These are phyloP conservation scores for Callipepla californica DNA, from an alignment of 2,113 vertebrate genomes.

Conservation along the genomic window DNA sequence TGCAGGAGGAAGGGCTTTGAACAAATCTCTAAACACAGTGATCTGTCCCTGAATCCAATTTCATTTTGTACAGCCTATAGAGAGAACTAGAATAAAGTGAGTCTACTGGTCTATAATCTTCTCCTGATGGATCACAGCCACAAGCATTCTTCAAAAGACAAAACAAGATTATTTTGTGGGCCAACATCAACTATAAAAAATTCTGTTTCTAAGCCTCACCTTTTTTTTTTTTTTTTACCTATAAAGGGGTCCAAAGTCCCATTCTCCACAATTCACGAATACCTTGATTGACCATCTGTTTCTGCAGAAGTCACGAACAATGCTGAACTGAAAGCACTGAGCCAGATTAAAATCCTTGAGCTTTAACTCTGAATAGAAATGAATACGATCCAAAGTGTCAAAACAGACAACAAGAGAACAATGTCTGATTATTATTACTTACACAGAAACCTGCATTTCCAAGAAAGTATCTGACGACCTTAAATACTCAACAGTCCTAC, in stretches of 20 bases:
- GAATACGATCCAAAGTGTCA: accelerated
- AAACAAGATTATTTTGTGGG: neutral
- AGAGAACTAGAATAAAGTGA: neutral
- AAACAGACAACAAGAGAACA: neutral
- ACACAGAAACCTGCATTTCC: neutral
- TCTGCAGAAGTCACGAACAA: neutral
- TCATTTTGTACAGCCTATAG: accelerated
- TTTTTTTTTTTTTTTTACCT: neutral
- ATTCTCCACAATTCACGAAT: neutral
- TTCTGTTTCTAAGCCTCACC: neutral
- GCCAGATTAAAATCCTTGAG: neutral
- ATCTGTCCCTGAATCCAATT: neutral
- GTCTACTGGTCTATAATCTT: accelerated
- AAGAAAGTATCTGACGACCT: neutral
- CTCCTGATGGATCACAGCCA: neutral
- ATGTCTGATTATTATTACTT: neutral
- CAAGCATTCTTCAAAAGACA: neutral
- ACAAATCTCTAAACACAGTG: neutral
- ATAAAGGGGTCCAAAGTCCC: neutral
- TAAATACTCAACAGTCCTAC: neutral
- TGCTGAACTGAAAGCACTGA: neutral
- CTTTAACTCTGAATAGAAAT: neutral
- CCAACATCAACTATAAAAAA: neutral
- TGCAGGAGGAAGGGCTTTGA: neutral
- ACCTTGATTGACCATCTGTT: accelerated